A percentile compares a stretch with the other conserved stretches of the same genome.
phyloP scores from a whole-genome alignment of 2,888 invertebrate genomes.

The Oxytorus armatus region DNA sequence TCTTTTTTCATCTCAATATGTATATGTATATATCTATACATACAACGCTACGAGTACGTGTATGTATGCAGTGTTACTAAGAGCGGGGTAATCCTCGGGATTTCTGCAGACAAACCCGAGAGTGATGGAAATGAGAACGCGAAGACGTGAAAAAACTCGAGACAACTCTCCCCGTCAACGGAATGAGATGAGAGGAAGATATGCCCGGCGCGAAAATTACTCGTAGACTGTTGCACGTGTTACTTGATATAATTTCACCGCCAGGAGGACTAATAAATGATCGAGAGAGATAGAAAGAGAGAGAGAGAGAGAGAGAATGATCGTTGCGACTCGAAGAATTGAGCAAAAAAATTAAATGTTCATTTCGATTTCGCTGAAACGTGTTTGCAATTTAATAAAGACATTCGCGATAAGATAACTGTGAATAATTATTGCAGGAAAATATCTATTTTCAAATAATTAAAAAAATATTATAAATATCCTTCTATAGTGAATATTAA shows the following conservation, averaged over 20 bases:
- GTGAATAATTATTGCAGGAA: too few relatives aligned
- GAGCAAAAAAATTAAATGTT: not conserved
- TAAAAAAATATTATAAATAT: too few relatives aligned
- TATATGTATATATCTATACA: not conserved
- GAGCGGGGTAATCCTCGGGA: conserved; percentile 29
- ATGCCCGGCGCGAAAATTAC: conserved; percentile 58
- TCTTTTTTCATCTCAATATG: conserved; percentile 40
- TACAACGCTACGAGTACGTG: not conserved
- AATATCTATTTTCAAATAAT: too few relatives aligned
- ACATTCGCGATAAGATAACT: not conserved
- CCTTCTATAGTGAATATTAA: too few relatives aligned
- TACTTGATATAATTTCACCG: conserved; percentile 55
- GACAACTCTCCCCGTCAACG: conserved; percentile 28
- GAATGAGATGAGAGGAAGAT: conserved; percentile 57
- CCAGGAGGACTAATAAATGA: conserved; percentile 42
- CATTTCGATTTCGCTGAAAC: not conserved
- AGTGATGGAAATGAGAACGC: conserved; percentile 59
- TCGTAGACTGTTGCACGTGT: conserved; percentile 53
- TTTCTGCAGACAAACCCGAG: conserved; percentile 19
- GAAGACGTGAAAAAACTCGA: conserved; percentile 33
- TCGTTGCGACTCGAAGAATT: conserved; percentile 2
- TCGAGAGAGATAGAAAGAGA: conserved; percentile 29
- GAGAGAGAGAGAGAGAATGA: conserved; percentile 27
- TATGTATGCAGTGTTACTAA: not conserved
- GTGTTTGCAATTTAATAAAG: not conserved